Percentiles rank a stretch among this genome's conserved stretches.
Evolutionary conservation across 2,888 invertebrate species (phyloP).

Genomic region (Heliconius aoede): DNA sequence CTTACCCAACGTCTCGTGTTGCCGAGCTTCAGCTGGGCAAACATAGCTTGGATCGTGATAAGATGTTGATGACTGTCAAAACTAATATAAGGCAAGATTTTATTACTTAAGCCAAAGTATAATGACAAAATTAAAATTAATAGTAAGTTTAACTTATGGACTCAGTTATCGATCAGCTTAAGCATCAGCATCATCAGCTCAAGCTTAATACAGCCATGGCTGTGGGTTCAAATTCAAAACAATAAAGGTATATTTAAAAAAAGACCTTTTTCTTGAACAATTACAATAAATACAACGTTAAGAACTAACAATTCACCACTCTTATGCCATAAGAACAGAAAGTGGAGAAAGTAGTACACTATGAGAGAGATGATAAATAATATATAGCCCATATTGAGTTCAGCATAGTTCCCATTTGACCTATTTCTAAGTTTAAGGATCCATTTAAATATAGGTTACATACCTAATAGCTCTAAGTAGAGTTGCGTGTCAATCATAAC

Average conservation of each 20-base stretch:
- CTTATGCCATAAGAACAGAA: background rate
- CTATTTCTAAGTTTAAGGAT: constrained; percentile 9
- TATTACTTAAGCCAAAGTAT: background rate
- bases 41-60: constrained; percentile 6
- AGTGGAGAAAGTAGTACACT: background rate
- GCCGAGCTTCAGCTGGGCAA: constrained; percentile 46
- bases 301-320: background rate
- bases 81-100: background rate
- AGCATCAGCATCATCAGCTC: too few species aligned
- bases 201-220: too few species aligned
- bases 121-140: background rate
- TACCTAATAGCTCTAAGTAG: background rate
- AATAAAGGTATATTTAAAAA: background rate
- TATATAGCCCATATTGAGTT: background rate
- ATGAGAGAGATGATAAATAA: background rate
- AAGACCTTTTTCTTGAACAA: too few species aligned
- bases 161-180: background rate
- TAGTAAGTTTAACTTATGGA: background rate
- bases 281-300: background rate
- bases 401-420: constrained; percentile 6
- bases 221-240: background rate
- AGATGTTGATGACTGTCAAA: background rate
- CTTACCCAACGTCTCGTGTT: constrained; percentile 51
- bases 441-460: background rate
- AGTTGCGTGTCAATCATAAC: constrained; percentile 9